A percentile compares a stretch with the other conserved stretches of the same genome.
Evolutionary conservation across 2,888 invertebrate genomes (phyloP).

Genomic region (Polymixis flavicincta): DNA sequence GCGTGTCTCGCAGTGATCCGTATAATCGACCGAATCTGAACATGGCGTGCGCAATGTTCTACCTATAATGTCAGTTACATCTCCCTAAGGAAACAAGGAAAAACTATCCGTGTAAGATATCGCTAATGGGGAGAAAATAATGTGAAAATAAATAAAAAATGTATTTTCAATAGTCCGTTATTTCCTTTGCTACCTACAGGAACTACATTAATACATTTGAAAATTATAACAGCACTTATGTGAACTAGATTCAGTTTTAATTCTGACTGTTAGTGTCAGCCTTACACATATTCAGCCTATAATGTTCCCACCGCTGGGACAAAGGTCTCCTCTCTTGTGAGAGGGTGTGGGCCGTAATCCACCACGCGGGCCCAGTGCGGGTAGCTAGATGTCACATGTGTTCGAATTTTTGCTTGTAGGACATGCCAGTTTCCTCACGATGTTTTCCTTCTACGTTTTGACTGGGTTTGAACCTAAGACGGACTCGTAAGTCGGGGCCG

Average conservation of each 20-base stretch:
- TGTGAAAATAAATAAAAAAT: too few relatives aligned
- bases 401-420: too few relatives aligned
- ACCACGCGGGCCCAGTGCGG: too few relatives aligned
- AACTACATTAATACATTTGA: not conserved
- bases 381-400: too few relatives aligned
- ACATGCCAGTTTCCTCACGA: too few relatives aligned
- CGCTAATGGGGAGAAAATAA: not conserved
- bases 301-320: too few relatives aligned
- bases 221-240: not conserved
- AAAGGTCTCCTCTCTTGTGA: too few relatives aligned
- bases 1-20: conserved; percentile 10
- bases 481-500: too few relatives aligned
- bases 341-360: too few relatives aligned
- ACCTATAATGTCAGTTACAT: not conserved
- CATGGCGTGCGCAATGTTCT: not conserved
- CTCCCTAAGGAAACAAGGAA: not conserved
- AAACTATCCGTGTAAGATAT: not conserved
- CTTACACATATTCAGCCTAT: too few relatives aligned
- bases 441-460: too few relatives aligned
- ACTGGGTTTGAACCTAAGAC: too few relatives aligned
- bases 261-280: not conserved
- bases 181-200: not conserved
- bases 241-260: not conserved
- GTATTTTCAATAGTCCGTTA: not conserved
- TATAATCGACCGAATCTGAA: not conserved